Conservation (phyloP, 2,888 invertebrate genomes). For the Drosophila niveifrons region DNA sequence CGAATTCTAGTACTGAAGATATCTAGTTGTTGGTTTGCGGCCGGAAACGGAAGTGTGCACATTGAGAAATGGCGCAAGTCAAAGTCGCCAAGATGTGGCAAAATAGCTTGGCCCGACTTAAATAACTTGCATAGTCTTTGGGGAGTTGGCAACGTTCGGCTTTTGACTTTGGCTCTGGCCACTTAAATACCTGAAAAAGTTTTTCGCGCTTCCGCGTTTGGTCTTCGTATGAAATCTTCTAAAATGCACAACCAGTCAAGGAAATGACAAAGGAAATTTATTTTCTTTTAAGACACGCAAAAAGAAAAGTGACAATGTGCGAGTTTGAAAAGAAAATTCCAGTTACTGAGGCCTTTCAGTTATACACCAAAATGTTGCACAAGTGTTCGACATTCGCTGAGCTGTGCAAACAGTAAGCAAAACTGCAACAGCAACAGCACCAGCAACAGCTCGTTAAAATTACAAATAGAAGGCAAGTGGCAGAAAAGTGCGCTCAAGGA, state of each 20-base stretch:
- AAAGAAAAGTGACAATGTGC: slow-evolving; percentile 29
- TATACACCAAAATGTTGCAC: slow-evolving; percentile 69
- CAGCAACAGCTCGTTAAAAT: slow-evolving; percentile 66
- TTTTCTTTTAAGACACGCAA: slow-evolving; percentile 59
- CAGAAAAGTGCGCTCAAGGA: slow-evolving; percentile 81
- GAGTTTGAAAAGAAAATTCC: slow-evolving; percentile 54
- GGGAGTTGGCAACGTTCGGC: slow-evolving; percentile 26
- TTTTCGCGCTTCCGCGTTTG: slow-evolving; percentile 65
- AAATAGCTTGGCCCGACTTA: slow-evolving; percentile 23
- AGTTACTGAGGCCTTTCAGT: slow-evolving; percentile 55
- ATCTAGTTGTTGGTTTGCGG: slow-evolving; percentile 12
- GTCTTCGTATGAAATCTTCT: slow-evolving; percentile 38
- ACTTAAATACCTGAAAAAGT: slow-evolving; percentile 78
- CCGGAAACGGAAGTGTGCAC: slow-evolving; percentile 73
- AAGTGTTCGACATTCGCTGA: slow-evolving; percentile 66
- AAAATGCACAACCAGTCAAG: slow-evolving; percentile 65
- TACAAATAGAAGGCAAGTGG: slow-evolving; percentile 81
- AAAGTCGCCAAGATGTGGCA: slow-evolving; percentile 32
- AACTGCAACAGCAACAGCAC: slow-evolving; percentile 41
- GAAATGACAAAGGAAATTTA: slow-evolving; percentile 71
- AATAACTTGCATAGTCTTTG: slow-evolving; percentile 20
- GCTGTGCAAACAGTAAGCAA: slow-evolving; percentile 60
- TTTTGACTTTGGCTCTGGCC: slow-evolving; percentile 31
- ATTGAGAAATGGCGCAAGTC: slow-evolving; percentile 54
- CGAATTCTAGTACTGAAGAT: neutral